Conservation (phyloP, 2,797 vertebrate species). For the Helarctos malayanus region DNA sequence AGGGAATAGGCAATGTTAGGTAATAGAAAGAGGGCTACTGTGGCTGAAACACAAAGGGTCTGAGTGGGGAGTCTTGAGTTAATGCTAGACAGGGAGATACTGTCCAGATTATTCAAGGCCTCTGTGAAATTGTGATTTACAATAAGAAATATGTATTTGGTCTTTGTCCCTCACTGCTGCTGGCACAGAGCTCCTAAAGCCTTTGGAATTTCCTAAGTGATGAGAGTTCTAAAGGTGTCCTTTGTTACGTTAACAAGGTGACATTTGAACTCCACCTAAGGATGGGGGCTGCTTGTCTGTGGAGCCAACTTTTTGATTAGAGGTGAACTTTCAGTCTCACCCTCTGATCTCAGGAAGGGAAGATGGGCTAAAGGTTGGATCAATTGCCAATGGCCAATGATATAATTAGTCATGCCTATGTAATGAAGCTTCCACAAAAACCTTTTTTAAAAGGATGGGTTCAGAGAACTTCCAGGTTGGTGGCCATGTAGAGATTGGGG, state of each 20-base stretch:
- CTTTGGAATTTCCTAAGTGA: not conserved
- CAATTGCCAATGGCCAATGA: not conserved
- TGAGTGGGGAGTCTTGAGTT: not conserved
- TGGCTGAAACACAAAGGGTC: not conserved
- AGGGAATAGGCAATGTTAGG: not conserved
- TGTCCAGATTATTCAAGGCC: not conserved
- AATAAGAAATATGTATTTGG: not conserved
- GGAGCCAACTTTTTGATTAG: not conserved
- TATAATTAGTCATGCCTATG: not conserved
- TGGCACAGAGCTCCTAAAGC: not conserved
- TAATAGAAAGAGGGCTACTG: not conserved
- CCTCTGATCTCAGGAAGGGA: not conserved
- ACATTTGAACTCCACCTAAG: not conserved
- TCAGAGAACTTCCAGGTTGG: not conserved
- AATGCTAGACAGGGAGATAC: not conserved
- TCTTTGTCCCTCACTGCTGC: not conserved
- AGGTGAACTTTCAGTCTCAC: too few species aligned
- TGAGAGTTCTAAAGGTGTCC: not conserved
- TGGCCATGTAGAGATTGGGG: not conserved
- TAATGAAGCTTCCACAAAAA: not conserved
- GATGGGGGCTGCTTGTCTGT: not conserved
- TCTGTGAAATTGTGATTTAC: not conserved
- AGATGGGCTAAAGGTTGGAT: not conserved
- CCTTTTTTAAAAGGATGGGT: not conserved
- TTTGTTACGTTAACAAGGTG: not conserved